These are phyloP conservation scores for Chymomyza amoena DNA, from an alignment of 2,888 invertebrate species.

Conservation along the genomic window DNA sequence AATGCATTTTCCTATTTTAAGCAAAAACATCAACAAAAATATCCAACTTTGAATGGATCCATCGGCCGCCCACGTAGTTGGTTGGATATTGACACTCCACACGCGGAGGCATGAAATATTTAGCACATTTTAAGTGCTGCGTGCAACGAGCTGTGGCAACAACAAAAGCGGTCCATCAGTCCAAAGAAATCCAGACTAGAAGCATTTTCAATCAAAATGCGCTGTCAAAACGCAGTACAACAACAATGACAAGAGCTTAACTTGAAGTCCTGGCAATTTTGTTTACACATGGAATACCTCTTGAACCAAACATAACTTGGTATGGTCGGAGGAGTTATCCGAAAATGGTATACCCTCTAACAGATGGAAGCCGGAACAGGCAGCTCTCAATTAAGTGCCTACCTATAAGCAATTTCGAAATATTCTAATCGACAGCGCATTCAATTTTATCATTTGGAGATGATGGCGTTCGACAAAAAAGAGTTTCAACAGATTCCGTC, in stretches of 20 bases:
- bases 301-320: background rate
- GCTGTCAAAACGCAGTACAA: background rate
- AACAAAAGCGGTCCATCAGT: background rate
- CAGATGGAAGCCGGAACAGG: no score
- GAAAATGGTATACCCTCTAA: no score
- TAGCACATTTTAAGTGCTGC: conserved; percentile 9
- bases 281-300: background rate
- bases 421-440: no score
- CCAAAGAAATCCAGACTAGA: conserved; percentile 5
- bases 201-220: conserved; percentile 21
- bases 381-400: no score
- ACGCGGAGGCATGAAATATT: conserved; percentile 1
- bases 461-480: no score
- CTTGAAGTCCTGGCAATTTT: background rate
- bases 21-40: background rate
- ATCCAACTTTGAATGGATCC: background rate
- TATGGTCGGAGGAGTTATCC: no score
- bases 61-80: background rate
- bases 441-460: no score
- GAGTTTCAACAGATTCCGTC: no score
- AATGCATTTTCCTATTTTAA: background rate
- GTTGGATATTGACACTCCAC: background rate
- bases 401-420: no score
- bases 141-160: background rate
- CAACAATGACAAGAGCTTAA: conserved; percentile 1